A percentile compares a stretch with the other conserved stretches of the same genome.
Conservation (phyloP, 2,888 invertebrate genomes). For the Tetramorium bicarinatum region DNA sequence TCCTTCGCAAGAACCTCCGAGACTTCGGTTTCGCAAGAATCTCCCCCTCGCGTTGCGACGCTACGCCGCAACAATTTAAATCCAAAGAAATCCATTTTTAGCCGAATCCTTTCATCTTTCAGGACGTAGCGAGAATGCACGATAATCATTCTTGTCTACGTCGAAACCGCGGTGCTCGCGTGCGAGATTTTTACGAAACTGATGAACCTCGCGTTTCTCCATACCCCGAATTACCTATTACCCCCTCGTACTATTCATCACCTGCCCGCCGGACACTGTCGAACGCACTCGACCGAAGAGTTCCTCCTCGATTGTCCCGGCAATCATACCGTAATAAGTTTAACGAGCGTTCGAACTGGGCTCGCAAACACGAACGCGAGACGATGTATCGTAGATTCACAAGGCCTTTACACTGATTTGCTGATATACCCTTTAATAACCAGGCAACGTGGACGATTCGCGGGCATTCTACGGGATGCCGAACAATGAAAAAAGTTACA, state of each 20-base stretch:
- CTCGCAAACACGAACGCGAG: conserved; percentile 27
- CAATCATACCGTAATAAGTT: conserved; percentile 53
- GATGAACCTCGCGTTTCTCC: conserved; percentile 20
- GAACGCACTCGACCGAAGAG: conserved; percentile 39
- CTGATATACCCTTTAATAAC: conserved; percentile 57
- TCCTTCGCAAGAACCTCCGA: conserved; percentile 56
- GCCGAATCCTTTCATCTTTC: conserved; percentile 5
- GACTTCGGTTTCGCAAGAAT: conserved; percentile 51
- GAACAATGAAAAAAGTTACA: conserved; percentile 54
- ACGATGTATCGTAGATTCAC: conserved; percentile 56
- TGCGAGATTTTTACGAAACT: conserved; percentile 64
- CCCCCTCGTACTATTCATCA: conserved; percentile 23
- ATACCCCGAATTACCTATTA: conserved; percentile 21
- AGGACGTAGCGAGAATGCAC: not conserved
- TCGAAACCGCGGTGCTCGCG: conserved; percentile 59
- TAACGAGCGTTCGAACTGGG: conserved; percentile 60
- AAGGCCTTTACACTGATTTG: conserved; percentile 70
- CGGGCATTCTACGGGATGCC: conserved; percentile 73
- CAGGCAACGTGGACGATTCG: conserved; percentile 77
- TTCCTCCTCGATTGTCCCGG: conserved; percentile 43
- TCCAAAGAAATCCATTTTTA: conserved; percentile 21
- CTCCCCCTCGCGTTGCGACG: not conserved
- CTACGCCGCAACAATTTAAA: not conserved
- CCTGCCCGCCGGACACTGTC: conserved; percentile 16
- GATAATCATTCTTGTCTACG: not conserved